Base-by-base conservation (phyloP, 2,888 invertebrate genomes). In the Oegoconia quadripuncta region DNA sequence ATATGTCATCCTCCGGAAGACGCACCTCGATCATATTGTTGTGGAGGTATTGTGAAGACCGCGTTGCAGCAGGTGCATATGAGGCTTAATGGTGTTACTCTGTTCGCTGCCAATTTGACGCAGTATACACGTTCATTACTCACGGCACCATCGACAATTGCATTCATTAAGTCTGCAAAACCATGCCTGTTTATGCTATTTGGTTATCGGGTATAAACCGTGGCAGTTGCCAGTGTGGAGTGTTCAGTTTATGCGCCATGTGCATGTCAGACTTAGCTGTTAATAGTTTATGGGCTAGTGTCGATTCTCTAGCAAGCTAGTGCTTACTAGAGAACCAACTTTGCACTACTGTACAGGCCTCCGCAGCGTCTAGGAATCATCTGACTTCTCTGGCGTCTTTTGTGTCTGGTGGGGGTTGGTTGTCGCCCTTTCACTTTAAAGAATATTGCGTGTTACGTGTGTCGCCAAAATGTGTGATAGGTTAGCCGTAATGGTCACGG, bases 401-500 rank as follows among this genome's bases (percentile, higher is more conserved):
- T 0, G 97, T 95, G 82, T 98, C 98, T 0, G 98, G 98, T 47
- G 92, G 86, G 0, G 96, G 95, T 73, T 98, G 98, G 72, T 98
- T 98, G 72, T 98, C 98, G 0, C 2, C 98, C 98, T 78, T 98
- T 98, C n/a, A 98, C 97, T 91, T 98, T 98, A 69, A 97, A 97
- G 83, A 97, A 97, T 59, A 98, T 96, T 1, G 95, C 96, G 71
- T 95, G 94, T 39, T 96, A 96, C 0, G 97, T 95, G 74, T 98
- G 97, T 13, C 98, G 89, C 98, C 98, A 98, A 80, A 98, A 77
- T 98, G 98, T 6, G 98, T 98, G 31, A 98, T 98, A 0, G 98
- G 98, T 73, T 98, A 98, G 12, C 98, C 98, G 68, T 97, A 97
- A 76, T 98, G 98, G 0, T 98, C 98, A 12, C 97, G 90, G 68